Evolutionary conservation across 2,888 invertebrate genomes (phyloP).

Genomic region (Plutella xylostella): DNA sequence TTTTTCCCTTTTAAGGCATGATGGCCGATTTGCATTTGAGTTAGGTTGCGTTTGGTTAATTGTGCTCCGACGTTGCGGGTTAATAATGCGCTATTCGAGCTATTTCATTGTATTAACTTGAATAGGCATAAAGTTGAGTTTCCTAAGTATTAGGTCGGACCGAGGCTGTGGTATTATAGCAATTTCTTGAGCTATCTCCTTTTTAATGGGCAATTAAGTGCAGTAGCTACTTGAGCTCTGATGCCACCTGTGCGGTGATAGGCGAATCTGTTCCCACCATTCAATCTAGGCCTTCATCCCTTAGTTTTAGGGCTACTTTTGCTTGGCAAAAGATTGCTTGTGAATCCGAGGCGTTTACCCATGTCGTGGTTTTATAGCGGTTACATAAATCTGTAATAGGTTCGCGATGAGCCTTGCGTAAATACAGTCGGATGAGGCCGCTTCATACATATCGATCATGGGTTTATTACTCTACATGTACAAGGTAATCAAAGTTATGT

Average conservation of each 20-base stretch:
- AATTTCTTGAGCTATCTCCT: slow-evolving; percentile 42
- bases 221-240: slow-evolving; percentile 4
- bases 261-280: slow-evolving; percentile 3
- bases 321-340: too few species aligned
- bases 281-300: background rate
- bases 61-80: slow-evolving; percentile 44
- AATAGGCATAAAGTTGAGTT: slow-evolving; percentile 30
- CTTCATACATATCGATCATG: too few species aligned
- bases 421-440: background rate
- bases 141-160: background rate
- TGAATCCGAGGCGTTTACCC: too few species aligned
- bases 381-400: slow-evolving; percentile 22
- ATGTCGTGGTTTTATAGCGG: slow-evolving; percentile 22
- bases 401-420: slow-evolving; percentile 5
- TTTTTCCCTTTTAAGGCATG: slow-evolving; percentile 62
- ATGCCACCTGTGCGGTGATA: slow-evolving; percentile 33
- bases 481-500: too few species aligned
- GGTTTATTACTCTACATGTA: too few species aligned
- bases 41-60: slow-evolving; percentile 57
- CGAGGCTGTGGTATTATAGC: slow-evolving; percentile 23
- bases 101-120: slow-evolving; percentile 56
- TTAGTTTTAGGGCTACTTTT: background rate
- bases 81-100: slow-evolving; percentile 52
- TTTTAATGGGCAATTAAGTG: slow-evolving; percentile 54
- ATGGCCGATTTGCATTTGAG: slow-evolving; percentile 61